These are phyloP conservation scores for Zaprionus ornatus DNA, from an alignment of 1,140 invertebrate species.

Conservation along the genomic window DNA sequence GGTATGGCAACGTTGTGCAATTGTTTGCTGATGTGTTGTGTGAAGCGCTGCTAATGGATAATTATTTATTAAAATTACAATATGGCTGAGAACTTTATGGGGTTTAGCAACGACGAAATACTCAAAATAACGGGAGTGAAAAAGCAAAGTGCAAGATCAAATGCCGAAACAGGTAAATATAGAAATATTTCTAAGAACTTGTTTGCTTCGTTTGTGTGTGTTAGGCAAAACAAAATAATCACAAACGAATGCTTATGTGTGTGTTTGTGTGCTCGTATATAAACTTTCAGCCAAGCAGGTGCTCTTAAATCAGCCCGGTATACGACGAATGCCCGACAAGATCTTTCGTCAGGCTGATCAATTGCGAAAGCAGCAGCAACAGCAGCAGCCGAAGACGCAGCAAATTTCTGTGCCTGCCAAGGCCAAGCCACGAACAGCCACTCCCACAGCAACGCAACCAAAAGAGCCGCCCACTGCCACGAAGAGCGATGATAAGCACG, in stretches of 20 bases:
- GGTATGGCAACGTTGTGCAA: constrained; percentile 40
- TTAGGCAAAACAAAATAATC: constrained; percentile 62
- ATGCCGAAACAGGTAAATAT: constrained; percentile 59
- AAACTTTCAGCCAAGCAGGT: constrained; percentile 57
- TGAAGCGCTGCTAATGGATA: constrained; percentile 55
- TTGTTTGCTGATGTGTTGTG: constrained; percentile 68
- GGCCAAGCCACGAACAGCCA: constrained; percentile 44
- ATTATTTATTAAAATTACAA: constrained; percentile 47
- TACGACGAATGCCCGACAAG: constrained; percentile 79
- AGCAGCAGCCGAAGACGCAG: constrained; percentile 29
- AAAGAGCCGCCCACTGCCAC: constrained; percentile 41
- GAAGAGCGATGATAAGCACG: constrained; percentile 26
- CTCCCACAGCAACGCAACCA: constrained; percentile 34
- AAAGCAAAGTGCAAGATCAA: constrained; percentile 18
- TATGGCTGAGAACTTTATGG: constrained; percentile 83
- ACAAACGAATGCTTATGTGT: constrained; percentile 29
- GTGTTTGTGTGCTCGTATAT: constrained; percentile 39
- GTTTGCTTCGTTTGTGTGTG: not conserved
- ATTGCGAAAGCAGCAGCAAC: constrained; percentile 50
- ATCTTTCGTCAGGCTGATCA: constrained; percentile 65
- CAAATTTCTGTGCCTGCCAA: constrained; percentile 38
- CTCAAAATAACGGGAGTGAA: constrained; percentile 74
- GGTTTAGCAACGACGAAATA: constrained; percentile 84
- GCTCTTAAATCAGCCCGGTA: constrained; percentile 71
- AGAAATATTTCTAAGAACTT: not conserved